Base-by-base conservation (phyloP, 2,888 invertebrate genomes). In the Chrysolina americana region DNA sequence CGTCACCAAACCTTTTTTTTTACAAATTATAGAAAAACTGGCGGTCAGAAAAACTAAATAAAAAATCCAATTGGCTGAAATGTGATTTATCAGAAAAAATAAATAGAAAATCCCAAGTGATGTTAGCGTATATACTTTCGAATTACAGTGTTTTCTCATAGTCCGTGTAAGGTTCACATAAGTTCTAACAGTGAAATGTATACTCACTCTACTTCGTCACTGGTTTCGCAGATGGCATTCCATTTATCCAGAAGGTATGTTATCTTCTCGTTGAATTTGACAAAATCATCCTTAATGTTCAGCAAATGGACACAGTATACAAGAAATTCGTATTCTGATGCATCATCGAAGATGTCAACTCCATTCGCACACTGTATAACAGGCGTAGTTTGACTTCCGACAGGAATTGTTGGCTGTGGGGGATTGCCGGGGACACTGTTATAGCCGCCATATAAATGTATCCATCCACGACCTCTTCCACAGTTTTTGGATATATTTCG, bases 271-370 rank as follows among this genome's bases (percentile, higher is more conserved):
- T 88, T 88, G 71, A 87, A 83, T 73, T 85, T 76, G 66, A 88
- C 88, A 8, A 87, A 87, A 80, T 88, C 88, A 76, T 88, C 88
- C 11, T 82, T 80, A 10, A 82, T 70, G 76, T 83, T 83, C 23
- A 87, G 78, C 72, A 84, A 81, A 63, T 83, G 83, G n/a, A 88
- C 79, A 74, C 80, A 79, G 9, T 79, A 79, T 19, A 87, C 78
- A 36, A 87, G 78, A 74, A 77, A 79, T 47, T 68, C 69, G 68
- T 77, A 79, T 72, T 81, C 80, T 65, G 66, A 63, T 8, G 75
- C 71, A 70, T 81, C 79, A 50, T 69, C 71, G 69, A 78, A 80
- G 62, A 71, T 63, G 41, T 59, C 48, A 11, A 76, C 75, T 23
- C 76, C 78, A 23, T 63, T 50, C 59, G 36, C 36, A 23, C 64